Evolutionary conservation across 2,797 vertebrate species (phyloP).

Genomic region (Lutjanus argentimaculatus): DNA sequence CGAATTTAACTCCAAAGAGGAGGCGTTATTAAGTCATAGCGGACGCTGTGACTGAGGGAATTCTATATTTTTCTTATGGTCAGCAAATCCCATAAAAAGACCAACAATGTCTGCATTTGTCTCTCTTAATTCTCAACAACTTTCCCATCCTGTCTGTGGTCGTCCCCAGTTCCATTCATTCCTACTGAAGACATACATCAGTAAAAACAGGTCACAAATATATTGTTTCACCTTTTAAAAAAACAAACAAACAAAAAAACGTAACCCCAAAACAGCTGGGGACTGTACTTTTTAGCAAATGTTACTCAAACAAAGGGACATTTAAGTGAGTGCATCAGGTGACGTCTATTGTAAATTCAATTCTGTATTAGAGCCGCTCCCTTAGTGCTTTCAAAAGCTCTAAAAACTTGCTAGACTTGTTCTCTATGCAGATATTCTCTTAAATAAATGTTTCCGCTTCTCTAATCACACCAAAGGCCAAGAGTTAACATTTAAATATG

Average conservation of each 20-base stretch:
- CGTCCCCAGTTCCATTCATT: background rate
- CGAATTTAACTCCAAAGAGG: no score
- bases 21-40: no score
- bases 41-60: no score
- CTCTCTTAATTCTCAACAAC: background rate
- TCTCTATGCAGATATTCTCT: no score
- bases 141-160: background rate
- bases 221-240: background rate
- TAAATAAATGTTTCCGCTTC: no score
- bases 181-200: background rate
- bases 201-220: background rate
- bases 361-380: background rate
- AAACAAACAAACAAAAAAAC: no score
- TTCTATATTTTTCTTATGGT: background rate
- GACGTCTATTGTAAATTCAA: background rate
- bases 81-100: constrained; percentile 3
- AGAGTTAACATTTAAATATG: no score
- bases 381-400: background rate
- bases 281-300: no score
- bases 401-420: background rate
- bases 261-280: background rate
- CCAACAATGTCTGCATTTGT: background rate
- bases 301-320: no score
- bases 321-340: background rate
- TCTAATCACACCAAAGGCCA: no score